These are phyloP conservation scores for Tokudaia muenninki DNA, from an alignment of 2,797 vertebrate species.

Conservation along the genomic window DNA sequence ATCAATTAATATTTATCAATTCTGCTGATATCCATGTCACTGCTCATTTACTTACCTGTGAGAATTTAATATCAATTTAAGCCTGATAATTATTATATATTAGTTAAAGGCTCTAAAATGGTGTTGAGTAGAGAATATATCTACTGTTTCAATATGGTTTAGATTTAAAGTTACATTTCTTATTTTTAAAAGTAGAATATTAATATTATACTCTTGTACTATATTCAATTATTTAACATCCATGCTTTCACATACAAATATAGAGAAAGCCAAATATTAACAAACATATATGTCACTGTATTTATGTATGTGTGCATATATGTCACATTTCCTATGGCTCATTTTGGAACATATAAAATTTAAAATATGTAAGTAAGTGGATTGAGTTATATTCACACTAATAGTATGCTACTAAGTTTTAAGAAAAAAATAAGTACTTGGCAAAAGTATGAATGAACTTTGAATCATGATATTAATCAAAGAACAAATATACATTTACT, in stretches of 20 bases:
- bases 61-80: constrained; percentile 63
- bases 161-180: background rate
- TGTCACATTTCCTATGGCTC: background rate
- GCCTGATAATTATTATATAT: constrained; percentile 59
- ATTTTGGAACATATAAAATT: background rate
- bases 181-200: constrained; percentile 35
- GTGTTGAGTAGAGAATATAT: background rate
- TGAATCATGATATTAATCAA: background rate
- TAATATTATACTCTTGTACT: background rate
- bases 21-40: constrained; percentile 63
- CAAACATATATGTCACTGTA: background rate
- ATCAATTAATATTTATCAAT: constrained; percentile 76
- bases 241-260: too few species aligned
- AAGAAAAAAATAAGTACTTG: background rate
- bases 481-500: background rate
- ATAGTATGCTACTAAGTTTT: background rate
- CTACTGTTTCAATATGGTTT: constrained; percentile 33
- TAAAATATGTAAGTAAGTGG: background rate
- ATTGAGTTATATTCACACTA: background rate
- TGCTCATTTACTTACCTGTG: constrained; percentile 71
- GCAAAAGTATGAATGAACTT: background rate
- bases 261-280: background rate
- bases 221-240: background rate
- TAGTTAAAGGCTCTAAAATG: constrained; percentile 65
- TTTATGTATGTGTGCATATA: background rate